A percentile compares a stretch with the other conserved stretches of the same genome.
These are phyloP conservation scores for Megaceryle alcyon DNA, from an alignment of 2,797 vertebrate genomes.

Conservation along the genomic window DNA sequence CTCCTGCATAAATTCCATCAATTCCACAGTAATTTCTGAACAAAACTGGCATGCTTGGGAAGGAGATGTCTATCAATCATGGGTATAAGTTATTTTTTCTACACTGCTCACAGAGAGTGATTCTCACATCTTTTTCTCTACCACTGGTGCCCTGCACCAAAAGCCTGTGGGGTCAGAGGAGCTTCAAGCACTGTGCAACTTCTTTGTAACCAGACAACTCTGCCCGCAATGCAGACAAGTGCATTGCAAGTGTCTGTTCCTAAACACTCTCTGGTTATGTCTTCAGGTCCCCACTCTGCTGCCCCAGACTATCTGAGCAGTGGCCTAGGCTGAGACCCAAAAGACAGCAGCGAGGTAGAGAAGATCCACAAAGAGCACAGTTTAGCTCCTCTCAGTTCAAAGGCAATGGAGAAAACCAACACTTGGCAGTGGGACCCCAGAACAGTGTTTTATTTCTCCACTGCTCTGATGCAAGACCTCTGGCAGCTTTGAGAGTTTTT, in stretches of 20 bases:
- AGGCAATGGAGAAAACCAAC: neutral
- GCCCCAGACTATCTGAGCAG: neutral
- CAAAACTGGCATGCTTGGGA: neutral
- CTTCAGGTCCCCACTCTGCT: neutral
- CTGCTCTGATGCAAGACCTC: neutral
- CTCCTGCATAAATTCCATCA: neutral
- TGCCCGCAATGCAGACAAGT: neutral
- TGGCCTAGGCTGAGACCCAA: neutral
- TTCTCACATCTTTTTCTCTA: neutral
- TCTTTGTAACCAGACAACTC: neutral
- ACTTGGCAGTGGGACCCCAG: accelerated
- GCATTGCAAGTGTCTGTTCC: neutral
- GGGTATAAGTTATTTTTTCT: neutral
- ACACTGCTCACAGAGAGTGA: neutral
- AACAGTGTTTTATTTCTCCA: neutral
- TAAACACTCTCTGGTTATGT: neutral
- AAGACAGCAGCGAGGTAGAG: neutral
- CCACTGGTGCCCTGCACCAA: accelerated
- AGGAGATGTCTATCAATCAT: neutral
- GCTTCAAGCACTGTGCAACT: neutral
- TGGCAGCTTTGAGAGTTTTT: neutral
- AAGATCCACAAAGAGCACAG: neutral
- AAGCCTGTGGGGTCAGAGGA: neutral
- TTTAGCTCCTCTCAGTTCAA: neutral
- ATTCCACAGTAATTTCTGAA: conserved; percentile 1